Base-by-base conservation (phyloP, 2,888 invertebrate species). In the Melieria picta region DNA sequence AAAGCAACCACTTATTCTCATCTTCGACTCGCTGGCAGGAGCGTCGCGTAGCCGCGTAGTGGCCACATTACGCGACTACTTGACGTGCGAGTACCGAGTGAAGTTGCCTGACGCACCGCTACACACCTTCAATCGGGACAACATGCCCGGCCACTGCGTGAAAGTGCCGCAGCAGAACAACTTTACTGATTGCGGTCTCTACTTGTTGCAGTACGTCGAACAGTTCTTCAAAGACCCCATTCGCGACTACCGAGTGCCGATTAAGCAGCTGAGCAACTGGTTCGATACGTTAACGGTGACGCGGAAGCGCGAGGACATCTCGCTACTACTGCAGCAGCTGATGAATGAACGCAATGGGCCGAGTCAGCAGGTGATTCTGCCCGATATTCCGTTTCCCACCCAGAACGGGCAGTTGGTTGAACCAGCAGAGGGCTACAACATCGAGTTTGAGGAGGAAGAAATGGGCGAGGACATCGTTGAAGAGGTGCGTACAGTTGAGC, bases 111-210 rank as follows among this genome's bases (percentile, higher is more conserved):
- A 76, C 6, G 75, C 68, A 16, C 73, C 92, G 82, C 75, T 80
- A 57, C 84, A 83, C 65, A 56, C 79, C 0, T 97, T 94, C 84
- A 93, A 92, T 77, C 95, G 94, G 84, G 92, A 93, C 79, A 93
- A 92, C 60, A 94, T 98, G 80, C 93, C 93, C 82, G 97, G 97
- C 5, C 91, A 92, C 77, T 92, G 92, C 81, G 95, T 96, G 0
- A 94, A 94, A 88, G 95, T 97, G 76, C 99, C 99, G n/a, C 97
- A 98, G 84, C 99, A 99, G 88, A 94, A 93, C 77, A 99, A 99
- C 89, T 97, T 93, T 84, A 95, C 94, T 56, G 99, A 99, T 86
- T 99, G 99, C 88, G 99, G 99, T 0, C 89, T 99, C 11, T 99
- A 94, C 87, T 89, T 99, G 72, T 88, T 99, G 69, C 97, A 99